Conservation (phyloP, 1,140 invertebrate species). For the Lucilia cuprina region DNA sequence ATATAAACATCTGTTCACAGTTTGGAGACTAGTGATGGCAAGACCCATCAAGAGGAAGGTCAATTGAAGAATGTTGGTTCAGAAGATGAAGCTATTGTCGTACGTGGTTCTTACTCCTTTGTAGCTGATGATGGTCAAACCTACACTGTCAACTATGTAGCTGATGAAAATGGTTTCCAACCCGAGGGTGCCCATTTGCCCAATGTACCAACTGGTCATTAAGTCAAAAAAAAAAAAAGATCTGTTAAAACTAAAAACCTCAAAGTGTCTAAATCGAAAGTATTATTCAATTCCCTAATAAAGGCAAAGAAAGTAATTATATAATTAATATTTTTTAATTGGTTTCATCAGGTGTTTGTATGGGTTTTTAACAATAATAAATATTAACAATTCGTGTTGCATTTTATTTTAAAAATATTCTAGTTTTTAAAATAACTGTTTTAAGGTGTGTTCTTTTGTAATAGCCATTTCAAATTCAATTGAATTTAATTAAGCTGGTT, state of each 20-base stretch:
- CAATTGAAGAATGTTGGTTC: conserved; percentile 34
- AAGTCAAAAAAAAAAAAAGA: not conserved
- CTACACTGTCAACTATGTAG: conserved; percentile 46
- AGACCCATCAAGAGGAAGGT: conserved; percentile 25
- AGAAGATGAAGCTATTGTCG: conserved; percentile 43
- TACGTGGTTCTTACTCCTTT: conserved; percentile 42
- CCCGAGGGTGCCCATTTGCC: conserved; percentile 74
- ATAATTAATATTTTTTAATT: no score
- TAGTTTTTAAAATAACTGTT: no score
- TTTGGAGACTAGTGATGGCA: conserved; percentile 38
- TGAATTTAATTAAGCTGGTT: not conserved
- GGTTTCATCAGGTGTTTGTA: no score
- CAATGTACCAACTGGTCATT: conserved; percentile 41
- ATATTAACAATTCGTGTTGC: no score
- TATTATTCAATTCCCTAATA: not conserved
- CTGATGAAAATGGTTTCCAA: conserved; percentile 80
- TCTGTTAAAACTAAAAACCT: conserved; percentile 12
- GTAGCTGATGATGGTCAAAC: conserved; percentile 44
- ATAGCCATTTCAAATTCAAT: no score
- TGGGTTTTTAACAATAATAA: no score
- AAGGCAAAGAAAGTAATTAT: not conserved
- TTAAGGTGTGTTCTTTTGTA: no score
- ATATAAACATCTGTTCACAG: not conserved
- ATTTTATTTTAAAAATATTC: no score
- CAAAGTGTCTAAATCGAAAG: not conserved